Base-by-base conservation (phyloP, 2,888 invertebrate genomes). In the Philhelius pedissequus region DNA sequence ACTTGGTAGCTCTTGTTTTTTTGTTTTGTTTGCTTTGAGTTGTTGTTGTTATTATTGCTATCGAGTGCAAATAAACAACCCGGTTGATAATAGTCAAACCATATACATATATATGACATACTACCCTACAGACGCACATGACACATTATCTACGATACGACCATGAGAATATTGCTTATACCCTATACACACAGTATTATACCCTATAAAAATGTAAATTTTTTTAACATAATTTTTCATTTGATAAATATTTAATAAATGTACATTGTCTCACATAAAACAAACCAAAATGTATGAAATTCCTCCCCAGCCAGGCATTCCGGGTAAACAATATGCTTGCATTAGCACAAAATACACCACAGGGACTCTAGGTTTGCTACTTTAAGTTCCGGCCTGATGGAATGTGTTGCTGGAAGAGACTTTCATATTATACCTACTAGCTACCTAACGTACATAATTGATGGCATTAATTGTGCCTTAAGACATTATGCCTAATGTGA, bases 171-270 rank as follows among this genome's bases (percentile, higher is more conserved):
- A n/a, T 32, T 27, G 18, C 15, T 32, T 54, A 54, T 15, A 27
- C 15, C 32, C 32, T 20, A 43, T 25, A 62, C 43, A 11, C 30
- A 30, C 45, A 62, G 18, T 22, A 69, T 73, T 69, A n/a, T n/a
- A 75, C 43, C 75, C 79, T 84, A 79, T 84, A 84, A 84, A 84
- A 84, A 84, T 84, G 83, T 75, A 79, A 84, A 84, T 84, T 83
- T 25, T 38, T 66, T 75, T 43, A 45, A 50, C 74, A 84, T 84
- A 74, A 84, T 75, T 79, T 84, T 74, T 75, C 79, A 84, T 84
- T 84, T 84, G 74, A 84, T 84, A 84, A 75, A 84, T 84, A 84
- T 84, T 79, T 84, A 79, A 84, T 84, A 75, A 79, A 74, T 64
- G 74, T 79, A 84, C 79, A 79, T 84, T 84, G 79, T 84, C 70